These are phyloP conservation scores for Stichopus chloronotus DNA, from an alignment of 35 echinoderm and acorn worm species.

Conservation along the genomic window DNA sequence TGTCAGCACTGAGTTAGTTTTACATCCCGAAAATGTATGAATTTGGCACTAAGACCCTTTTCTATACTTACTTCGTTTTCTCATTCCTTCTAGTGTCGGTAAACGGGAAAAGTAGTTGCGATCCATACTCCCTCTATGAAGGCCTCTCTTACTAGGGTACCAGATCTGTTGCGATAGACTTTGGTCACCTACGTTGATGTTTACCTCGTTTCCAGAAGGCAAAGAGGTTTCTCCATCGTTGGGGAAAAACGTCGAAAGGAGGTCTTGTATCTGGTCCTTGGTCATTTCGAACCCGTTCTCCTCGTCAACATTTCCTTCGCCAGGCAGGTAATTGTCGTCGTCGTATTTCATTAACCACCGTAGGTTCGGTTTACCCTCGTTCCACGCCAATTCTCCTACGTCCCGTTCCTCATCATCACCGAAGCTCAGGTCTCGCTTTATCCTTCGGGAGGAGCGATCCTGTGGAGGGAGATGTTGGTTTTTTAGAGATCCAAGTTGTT, in stretches of 20 bases:
- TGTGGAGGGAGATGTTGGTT: not conserved
- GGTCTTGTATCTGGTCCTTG: conserved; percentile 23
- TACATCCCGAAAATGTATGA: no score
- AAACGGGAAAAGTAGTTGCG: not conserved
- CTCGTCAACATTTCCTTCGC: not conserved
- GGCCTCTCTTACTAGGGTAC: conserved; percentile 33
- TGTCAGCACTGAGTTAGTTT: no score
- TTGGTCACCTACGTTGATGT: conserved; percentile 44
- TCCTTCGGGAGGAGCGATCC: not conserved
- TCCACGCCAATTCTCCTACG: not conserved
- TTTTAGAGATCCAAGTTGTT: conserved; percentile 14
- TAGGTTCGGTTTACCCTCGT: conserved; percentile 15
- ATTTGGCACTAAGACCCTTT: no score
- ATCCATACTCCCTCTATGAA: not conserved
- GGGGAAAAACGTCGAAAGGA: conserved; percentile 20
- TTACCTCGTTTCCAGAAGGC: conserved; percentile 9
- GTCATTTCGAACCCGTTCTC: conserved; percentile 18
- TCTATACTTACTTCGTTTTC: conserved; percentile 24
- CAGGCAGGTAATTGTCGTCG: not conserved
- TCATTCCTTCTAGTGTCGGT: conserved; percentile 42
- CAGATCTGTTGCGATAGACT: conserved; percentile 28
- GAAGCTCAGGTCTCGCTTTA: conserved; percentile 30
- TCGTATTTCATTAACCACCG: conserved; percentile 18
- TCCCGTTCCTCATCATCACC: not conserved
- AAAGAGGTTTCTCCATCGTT: not conserved